Evolutionary conservation across 2,113 vertebrate genomes (phyloP).

Genomic region (Daphoenositta chrysoptera): DNA sequence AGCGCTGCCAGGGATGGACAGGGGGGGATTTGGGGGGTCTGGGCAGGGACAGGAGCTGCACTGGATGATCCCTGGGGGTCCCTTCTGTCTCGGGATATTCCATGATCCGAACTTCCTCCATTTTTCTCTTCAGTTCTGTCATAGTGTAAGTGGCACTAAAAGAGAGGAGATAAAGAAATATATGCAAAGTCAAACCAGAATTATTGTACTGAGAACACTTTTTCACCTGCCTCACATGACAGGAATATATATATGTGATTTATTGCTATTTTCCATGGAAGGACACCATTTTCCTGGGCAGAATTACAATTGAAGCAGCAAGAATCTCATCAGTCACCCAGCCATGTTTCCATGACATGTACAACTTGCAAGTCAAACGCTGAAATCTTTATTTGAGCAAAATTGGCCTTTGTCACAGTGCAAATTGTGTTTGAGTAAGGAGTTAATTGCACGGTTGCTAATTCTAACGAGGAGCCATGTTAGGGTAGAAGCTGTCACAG

Average conservation of each 20-base stretch:
- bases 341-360: neutral
- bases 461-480: neutral
- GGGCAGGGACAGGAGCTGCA: fast-evolving
- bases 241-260: neutral
- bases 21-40: neutral
- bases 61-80: neutral
- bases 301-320: neutral
- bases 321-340: neutral
- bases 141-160: neutral
- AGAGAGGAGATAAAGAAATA: neutral
- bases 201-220: neutral
- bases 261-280: neutral
- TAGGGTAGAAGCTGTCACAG: neutral
- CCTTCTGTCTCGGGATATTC: neutral
- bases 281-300: neutral
- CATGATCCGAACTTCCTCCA: fast-evolving
- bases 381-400: constrained; percentile 35
- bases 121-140: neutral
- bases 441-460: constrained; percentile 13
- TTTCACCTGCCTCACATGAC: neutral
- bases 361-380: neutral
- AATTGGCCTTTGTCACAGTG: neutral
- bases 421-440: neutral
- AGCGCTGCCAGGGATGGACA: neutral
- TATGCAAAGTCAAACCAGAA: neutral